Base-by-base conservation (phyloP, 2,888 invertebrate genomes). In the Macaria notata region DNA sequence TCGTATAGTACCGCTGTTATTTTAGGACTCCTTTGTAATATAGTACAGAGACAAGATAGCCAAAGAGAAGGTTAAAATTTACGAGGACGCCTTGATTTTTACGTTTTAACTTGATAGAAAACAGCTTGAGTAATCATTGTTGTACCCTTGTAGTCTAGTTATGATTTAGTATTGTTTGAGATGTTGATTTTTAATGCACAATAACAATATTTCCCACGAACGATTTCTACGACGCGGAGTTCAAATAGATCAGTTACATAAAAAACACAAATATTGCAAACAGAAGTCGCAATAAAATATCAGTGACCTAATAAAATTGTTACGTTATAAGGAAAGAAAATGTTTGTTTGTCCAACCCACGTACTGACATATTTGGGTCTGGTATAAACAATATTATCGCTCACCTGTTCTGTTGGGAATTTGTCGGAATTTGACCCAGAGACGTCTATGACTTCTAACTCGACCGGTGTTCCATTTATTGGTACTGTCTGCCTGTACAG, bases 371-470 rank as follows among this genome's bases (percentile, higher is more conserved):
- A 46, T 3, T 41, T 41, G 41, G 41, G 41, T 8, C 41, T 41
- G 4, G 6, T 29, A 44, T 29, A 44, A 29, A 29, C 1, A 7
- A 44, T 44, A 4, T 29, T 29, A 6, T 36, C 30, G 5, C 30
- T 79, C 84, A 93, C 93, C 92, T 93, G 93, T 80, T 93, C 93
- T 66, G 92, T 80, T 54, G 93, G 93, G 70, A 93, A 93, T 82
- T 93, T 93, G 81, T 93, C 93, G 63, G 93, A 92, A 78, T 94
- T 94, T 68, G 94, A 93, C 64, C 95, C 95, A 67, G 95, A 95
- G 53, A 96, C 95, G 83, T 96, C 96, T 62, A 96, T 94, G 62
- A 96, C 95, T 87, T 96, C 96, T 61, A 96, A 93, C 79, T 96
- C 95, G 63, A 95, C 88, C 31, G 94, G 93, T 47, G 94, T 93